Percentiles rank a stretch among this genome's conserved stretches.
These are phyloP conservation scores for Prosapia bicincta DNA, from an alignment of 2,888 invertebrate genomes.

Conservation along the genomic window DNA sequence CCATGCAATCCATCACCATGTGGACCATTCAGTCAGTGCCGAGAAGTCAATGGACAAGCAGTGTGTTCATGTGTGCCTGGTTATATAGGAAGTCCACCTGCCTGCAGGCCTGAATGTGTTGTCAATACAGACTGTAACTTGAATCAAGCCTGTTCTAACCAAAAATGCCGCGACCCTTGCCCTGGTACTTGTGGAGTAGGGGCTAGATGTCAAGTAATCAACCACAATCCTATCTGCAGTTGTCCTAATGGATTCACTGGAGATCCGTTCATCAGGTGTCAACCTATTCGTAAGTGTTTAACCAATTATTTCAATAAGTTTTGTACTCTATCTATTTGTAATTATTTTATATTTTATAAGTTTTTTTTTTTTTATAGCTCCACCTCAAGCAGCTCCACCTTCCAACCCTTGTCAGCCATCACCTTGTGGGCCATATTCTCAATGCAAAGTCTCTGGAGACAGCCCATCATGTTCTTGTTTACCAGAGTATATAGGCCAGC, in stretches of 20 bases:
- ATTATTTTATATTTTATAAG: conserved; percentile 12
- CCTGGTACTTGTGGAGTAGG: conserved; percentile 54
- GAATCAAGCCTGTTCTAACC: conserved; percentile 52
- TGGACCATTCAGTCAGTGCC: conserved; percentile 67
- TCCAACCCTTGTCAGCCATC: conserved; percentile 44
- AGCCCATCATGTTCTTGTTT: conserved; percentile 60
- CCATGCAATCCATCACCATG: conserved; percentile 73
- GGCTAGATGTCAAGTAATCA: conserved; percentile 54
- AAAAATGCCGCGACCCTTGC: conserved; percentile 56
- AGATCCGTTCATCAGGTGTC: conserved; percentile 56
- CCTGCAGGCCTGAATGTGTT: conserved; percentile 68
- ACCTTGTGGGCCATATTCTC: conserved; percentile 46
- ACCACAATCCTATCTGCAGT: conserved; percentile 49
- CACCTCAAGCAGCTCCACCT: conserved; percentile 34
- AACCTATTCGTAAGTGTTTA: conserved; percentile 45
- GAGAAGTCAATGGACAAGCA: conserved; percentile 57
- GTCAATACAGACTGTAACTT: conserved; percentile 63
- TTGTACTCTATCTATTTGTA: conserved; percentile 47
- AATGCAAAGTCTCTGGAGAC: conserved; percentile 40
- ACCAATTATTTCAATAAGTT: neutral
- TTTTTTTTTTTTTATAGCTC: conserved; percentile 30
- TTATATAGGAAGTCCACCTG: conserved; percentile 67
- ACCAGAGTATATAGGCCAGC: conserved; percentile 68
- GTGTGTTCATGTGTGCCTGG: conserved; percentile 61
- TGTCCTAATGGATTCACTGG: conserved; percentile 48